phyloP scores from a whole-genome alignment of 2,113 vertebrate species.

The Upupa epops region DNA sequence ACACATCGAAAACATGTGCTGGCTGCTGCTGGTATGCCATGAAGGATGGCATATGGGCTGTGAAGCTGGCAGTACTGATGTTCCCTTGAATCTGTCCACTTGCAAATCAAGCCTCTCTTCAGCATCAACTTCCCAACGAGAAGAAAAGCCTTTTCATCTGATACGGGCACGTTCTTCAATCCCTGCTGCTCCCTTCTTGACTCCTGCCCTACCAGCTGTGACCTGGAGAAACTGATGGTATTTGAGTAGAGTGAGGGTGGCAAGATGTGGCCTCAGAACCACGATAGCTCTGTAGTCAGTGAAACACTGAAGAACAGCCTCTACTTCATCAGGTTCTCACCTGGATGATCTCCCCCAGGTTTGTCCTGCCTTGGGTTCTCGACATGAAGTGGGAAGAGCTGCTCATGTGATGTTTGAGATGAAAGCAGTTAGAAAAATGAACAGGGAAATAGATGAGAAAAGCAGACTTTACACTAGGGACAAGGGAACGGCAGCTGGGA shows the following conservation, averaged over 20 bases:
- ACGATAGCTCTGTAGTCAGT: fast-evolving
- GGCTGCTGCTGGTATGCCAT: background rate
- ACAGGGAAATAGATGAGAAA: background rate
- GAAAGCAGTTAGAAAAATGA: background rate
- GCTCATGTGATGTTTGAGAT: background rate
- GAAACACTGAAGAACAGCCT: background rate
- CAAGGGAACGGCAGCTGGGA: background rate
- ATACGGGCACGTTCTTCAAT: background rate
- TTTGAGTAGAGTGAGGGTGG: background rate
- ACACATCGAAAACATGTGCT: background rate
- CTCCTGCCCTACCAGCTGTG: background rate
- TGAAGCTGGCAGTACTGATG: background rate
- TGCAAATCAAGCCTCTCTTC: background rate
- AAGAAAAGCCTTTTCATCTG: background rate
- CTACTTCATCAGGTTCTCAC: background rate
- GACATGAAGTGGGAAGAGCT: background rate
- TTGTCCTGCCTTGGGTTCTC: background rate
- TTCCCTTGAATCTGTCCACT: background rate
- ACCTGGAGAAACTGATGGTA: background rate
- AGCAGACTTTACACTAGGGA: background rate
- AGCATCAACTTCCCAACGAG: background rate
- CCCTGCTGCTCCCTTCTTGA: background rate
- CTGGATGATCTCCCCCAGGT: background rate
- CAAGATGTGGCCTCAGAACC: background rate
- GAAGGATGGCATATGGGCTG: background rate